Evolutionary conservation across 2,797 vertebrate species (phyloP), one percentile per base, ranked within the genome.

Genomic region (Urophycis tenuis): DNA sequence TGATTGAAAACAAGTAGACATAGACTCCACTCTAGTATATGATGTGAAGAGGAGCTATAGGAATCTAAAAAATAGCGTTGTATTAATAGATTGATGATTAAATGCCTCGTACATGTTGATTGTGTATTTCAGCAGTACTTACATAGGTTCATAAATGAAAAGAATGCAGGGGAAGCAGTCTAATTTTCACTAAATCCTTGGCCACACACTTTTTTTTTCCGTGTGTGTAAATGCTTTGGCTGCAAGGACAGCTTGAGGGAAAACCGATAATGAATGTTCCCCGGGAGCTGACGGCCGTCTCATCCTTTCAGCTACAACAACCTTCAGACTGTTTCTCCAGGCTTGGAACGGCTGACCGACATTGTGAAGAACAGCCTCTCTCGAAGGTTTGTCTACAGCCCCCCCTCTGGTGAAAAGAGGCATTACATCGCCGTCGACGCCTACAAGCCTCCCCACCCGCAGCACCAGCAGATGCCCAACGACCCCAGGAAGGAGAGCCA

Each of bases 311-410:
- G 97, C 86, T 99, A 96, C 86, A 96, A 97, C 86, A 89, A 93
- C 86, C 92, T 99, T 82, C 93, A 94, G 71, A 93, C 94, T 0
- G 82, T 82, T 14, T 93, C 93, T 73, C 93, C 94, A 0, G 96
- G 96, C 53, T 91, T 99, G 89, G 94, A 97, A 67, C 93, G 89
- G 82, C 91, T 98, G 87, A 96, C 94, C 0, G 95, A 98, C 3
- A 92, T 95, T 69, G 96, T 97, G 74, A 94, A 91, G 86, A 93
- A 89, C 77, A 96, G 93, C 85, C 91, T 99, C 70, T 95, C 88
- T 31, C 89, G 89, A 60, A 93, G 93, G 86, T 96, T 95, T 35
- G 80, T 93, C 77, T 96, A 95, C 84, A 91, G 87, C 11, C 85
- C 92, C 0, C 93, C 94, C 0, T 93, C 93, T 17, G 87, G 87